A percentile compares a stretch with the other conserved stretches of the same genome.
Conservation (phyloP, 2,113 vertebrate species). For the Pholis gunnellus region DNA sequence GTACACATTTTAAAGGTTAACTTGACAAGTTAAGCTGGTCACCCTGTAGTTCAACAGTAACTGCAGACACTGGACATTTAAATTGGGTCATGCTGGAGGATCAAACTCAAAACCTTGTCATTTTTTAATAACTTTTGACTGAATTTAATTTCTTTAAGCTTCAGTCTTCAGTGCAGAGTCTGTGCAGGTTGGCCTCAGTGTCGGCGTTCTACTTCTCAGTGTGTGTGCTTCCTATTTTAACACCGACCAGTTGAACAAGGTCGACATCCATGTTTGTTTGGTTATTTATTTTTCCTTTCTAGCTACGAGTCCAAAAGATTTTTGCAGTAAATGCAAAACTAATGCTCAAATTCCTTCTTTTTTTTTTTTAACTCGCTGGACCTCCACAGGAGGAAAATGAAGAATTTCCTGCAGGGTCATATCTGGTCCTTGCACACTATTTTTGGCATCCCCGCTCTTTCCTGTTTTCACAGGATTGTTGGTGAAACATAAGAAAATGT, state of each 20-base stretch:
- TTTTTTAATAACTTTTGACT: neutral
- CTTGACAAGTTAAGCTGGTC: neutral
- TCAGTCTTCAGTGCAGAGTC: neutral
- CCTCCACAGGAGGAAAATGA: constrained; percentile 11
- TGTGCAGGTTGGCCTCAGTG: neutral
- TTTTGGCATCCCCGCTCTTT: constrained; percentile 36
- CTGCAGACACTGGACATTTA: too few relatives aligned
- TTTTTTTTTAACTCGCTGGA: neutral
- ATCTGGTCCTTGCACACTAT: constrained; percentile 40
- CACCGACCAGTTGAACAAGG: neutral
- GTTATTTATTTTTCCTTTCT: neutral
- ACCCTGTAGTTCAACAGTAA: neutral
- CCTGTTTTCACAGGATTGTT: constrained; percentile 64
- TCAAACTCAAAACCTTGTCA: too few relatives aligned
- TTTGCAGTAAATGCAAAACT: neutral
- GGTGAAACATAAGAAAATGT: constrained; percentile 42
- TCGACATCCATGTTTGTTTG: neutral
- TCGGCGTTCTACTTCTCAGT: neutral
- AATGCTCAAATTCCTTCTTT: neutral
- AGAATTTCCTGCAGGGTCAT: constrained; percentile 43
- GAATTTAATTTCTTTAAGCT: neutral
- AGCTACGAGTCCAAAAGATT: neutral
- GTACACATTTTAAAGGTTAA: neutral
- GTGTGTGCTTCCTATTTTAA: neutral
- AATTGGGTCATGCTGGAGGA: too few relatives aligned